These are phyloP conservation scores for Eilema griseolum DNA, from an alignment of 2,888 invertebrate species.

Conservation along the genomic window DNA sequence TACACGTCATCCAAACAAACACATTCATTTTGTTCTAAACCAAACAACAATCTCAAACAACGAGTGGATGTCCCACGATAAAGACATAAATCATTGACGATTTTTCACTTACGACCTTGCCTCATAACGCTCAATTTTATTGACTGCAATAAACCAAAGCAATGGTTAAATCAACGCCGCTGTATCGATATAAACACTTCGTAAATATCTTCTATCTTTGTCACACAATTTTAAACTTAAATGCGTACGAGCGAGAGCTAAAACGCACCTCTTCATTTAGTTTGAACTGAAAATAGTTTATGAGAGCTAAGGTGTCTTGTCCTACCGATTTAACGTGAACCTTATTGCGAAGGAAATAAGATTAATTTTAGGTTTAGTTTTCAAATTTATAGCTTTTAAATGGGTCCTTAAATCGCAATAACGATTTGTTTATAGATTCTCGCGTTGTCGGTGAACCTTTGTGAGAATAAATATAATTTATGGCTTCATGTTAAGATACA, in stretches of 20 bases:
- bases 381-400: conserved; percentile 84
- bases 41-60: conserved; percentile 36
- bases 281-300: conserved; percentile 85
- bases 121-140: conserved; percentile 87
- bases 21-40: conserved; percentile 24
- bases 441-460: conserved; percentile 70
- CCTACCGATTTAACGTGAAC: conserved; percentile 54
- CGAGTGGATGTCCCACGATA: conserved; percentile 66
- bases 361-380: conserved; percentile 50
- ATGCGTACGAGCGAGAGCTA: conserved; percentile 59
- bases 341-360: conserved; percentile 48
- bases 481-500: conserved; percentile 56
- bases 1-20: conserved; percentile 17
- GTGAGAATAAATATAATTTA: conserved; percentile 71
- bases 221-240: conserved; percentile 53
- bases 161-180: conserved; percentile 86
- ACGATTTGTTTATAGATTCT: conserved; percentile 84
- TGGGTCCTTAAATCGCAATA: conserved; percentile 86
- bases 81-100: conserved; percentile 82
- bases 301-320: conserved; percentile 69
- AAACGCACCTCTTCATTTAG: conserved; percentile 74
- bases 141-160: conserved; percentile 86
- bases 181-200: conserved; percentile 85
- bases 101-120: conserved; percentile 85
- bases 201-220: conserved; percentile 73